These are phyloP conservation scores for Spilogale gracilis DNA, from an alignment of 2,113 vertebrate genomes.

Conservation along the genomic window DNA sequence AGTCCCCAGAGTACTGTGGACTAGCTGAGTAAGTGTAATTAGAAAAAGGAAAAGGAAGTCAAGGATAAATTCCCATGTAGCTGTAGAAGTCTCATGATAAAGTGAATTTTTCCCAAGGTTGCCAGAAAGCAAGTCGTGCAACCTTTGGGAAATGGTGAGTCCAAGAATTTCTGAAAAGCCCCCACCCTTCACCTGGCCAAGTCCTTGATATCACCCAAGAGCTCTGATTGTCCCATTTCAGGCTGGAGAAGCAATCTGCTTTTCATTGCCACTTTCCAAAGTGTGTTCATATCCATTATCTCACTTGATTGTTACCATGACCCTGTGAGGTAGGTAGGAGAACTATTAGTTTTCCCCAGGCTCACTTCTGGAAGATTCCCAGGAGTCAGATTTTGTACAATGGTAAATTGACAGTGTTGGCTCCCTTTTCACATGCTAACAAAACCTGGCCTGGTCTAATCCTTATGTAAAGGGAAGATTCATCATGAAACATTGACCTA, in stretches of 20 bases:
- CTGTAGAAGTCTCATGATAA: slow-evolving; percentile 49
- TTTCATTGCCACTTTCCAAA: slow-evolving; percentile 61
- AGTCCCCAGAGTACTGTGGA: slow-evolving; percentile 23
- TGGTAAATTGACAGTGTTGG: slow-evolving; percentile 65
- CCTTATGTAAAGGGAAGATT: slow-evolving; percentile 68
- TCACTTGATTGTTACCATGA: slow-evolving; percentile 59
- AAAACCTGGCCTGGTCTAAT: slow-evolving; percentile 57
- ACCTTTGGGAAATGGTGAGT: slow-evolving; percentile 50
- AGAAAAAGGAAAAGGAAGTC: slow-evolving; percentile 59
- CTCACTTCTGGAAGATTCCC: slow-evolving; percentile 66
- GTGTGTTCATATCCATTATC: not conserved
- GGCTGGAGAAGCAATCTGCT: slow-evolving; percentile 39
- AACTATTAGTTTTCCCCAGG: slow-evolving; percentile 46
- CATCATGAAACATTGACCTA: slow-evolving; percentile 49
- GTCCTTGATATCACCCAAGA: not conserved
- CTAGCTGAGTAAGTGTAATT: slow-evolving; percentile 69
- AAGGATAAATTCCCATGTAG: slow-evolving; percentile 58
- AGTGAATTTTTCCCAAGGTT: slow-evolving; percentile 62
- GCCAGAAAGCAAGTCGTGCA: slow-evolving; percentile 43
- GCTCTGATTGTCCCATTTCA: not conserved
- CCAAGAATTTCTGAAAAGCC: slow-evolving; percentile 35
- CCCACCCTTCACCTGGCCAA: slow-evolving; percentile 23
- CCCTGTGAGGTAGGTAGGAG: slow-evolving; percentile 65
- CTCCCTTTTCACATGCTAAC: slow-evolving; percentile 59
- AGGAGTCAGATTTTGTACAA: slow-evolving; percentile 59